Percentiles rank a stretch among this genome's conserved stretches.
Evolutionary conservation across 2,113 vertebrate species (phyloP).

Genomic region (Percina caprodes): DNA sequence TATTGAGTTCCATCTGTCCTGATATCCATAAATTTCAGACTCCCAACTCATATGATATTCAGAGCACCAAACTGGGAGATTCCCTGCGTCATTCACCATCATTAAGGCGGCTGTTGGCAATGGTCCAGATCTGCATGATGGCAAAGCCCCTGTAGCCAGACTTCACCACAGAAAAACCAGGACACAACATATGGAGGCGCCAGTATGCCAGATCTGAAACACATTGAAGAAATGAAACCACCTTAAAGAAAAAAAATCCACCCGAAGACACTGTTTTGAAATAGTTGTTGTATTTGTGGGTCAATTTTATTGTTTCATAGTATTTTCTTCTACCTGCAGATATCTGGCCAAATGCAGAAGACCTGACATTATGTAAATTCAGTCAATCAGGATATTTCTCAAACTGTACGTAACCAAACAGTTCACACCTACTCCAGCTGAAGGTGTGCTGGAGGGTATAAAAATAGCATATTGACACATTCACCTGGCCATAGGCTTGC

Average conservation of each 20-base stretch:
- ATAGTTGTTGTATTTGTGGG: neutral
- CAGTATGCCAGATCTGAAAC: conserved; percentile 53
- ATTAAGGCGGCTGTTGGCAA: conserved; percentile 39
- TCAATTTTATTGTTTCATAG: neutral
- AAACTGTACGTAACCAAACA: neutral
- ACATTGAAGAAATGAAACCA: conserved; percentile 25
- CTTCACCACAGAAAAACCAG: conserved; percentile 60
- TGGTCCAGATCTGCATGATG: conserved; percentile 65
- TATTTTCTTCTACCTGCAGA: neutral
- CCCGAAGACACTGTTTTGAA: neutral
- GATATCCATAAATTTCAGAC: conserved; percentile 41
- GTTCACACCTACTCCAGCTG: neutral
- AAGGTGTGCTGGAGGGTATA: neutral
- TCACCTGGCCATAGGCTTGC: neutral
- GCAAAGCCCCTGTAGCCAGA: conserved; percentile 67
- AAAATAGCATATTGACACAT: neutral
- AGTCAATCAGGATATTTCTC: neutral
- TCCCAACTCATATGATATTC: conserved; percentile 47
- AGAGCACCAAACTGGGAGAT: conserved; percentile 58
- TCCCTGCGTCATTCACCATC: conserved; percentile 48
- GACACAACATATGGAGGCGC: conserved; percentile 45
- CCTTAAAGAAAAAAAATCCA: conserved; percentile 55
- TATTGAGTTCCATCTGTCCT: conserved; percentile 62
- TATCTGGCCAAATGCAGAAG: neutral
- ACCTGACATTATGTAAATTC: neutral